phyloP scores from a whole-genome alignment of 64 coral and sea anemone genomes.

The Montipora sp. region DNA sequence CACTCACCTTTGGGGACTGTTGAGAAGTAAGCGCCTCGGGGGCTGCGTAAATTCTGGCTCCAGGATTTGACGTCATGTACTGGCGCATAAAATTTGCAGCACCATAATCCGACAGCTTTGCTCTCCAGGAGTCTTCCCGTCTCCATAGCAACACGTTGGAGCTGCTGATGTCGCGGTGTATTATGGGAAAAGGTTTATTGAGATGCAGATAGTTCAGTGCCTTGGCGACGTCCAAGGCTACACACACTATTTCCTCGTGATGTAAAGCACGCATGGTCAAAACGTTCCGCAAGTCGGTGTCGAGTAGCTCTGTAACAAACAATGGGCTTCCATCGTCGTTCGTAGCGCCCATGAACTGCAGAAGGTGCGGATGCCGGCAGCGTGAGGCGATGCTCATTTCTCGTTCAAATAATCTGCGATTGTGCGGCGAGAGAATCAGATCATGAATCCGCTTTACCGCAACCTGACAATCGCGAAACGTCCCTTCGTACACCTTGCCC shows the following conservation, averaged over 20 bases:
- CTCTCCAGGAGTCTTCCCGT: constrained; percentile 84
- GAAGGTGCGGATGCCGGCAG: constrained; percentile 84
- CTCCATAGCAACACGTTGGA: constrained; percentile 98
- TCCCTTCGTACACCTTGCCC: constrained; percentile 85
- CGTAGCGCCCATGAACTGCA: constrained; percentile 97
- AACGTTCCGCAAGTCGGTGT: constrained; percentile 79
- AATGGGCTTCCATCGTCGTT: constrained; percentile 81
- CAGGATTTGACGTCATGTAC: constrained; percentile 92
- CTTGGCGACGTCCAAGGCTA: constrained; percentile 76
- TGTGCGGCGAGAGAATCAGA: constrained; percentile 90
- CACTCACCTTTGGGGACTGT: constrained; percentile 90
- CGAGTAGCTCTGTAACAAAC: constrained; percentile 85
- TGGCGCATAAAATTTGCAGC: constrained; percentile 99
- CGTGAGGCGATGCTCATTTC: constrained; percentile 96
- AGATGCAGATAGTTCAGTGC: constrained; percentile 95
- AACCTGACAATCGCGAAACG: constrained; percentile 75
- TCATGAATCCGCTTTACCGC: constrained; percentile 95
- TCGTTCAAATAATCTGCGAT: constrained; percentile 86
- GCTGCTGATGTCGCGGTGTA: constrained; percentile 96
- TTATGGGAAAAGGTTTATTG: constrained; percentile 93
- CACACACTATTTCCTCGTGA: constrained; percentile 81
- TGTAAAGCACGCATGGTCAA: constrained; percentile 76
- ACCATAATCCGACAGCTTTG: constrained; percentile 96
- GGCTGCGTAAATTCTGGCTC: constrained; percentile 93
- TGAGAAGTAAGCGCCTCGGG: constrained; percentile 85